Conservation (phyloP, 2,888 invertebrate species). For the Euspilapteryx auroguttella region DNA sequence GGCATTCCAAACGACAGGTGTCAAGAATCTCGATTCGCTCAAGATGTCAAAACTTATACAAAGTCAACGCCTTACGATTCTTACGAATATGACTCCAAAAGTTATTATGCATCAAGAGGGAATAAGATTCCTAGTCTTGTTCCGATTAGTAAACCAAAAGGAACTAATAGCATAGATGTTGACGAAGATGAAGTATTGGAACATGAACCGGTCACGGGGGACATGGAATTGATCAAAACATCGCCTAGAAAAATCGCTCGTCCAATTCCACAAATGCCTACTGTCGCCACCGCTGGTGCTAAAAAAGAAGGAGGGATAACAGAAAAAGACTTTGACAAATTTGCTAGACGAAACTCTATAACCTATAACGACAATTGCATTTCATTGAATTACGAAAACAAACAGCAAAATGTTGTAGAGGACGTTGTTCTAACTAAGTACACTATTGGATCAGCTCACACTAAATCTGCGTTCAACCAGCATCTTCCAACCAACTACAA, state of each 20-base stretch:
- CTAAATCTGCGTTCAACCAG: constrained; percentile 11
- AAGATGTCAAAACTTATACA: constrained; percentile 15
- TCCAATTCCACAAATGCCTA: background rate
- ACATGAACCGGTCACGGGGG: constrained; percentile 25
- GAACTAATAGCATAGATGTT: constrained; percentile 16
- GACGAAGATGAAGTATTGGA: constrained; percentile 27
- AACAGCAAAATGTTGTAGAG: constrained; percentile 28
- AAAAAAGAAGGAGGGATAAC: constrained; percentile 39
- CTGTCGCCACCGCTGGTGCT: constrained; percentile 8
- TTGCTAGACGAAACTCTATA: constrained; percentile 41
- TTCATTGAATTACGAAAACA: constrained; percentile 32
- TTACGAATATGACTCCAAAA: constrained; percentile 13
- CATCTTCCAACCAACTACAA: constrained; percentile 5
- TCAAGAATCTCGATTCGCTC: constrained; percentile 17
- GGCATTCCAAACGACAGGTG: constrained; percentile 41
- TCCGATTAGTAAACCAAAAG: constrained; percentile 19
- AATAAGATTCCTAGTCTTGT: constrained; percentile 21
- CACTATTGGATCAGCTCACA: constrained; percentile 18
- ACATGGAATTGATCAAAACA: constrained; percentile 13
- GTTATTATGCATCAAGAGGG: constrained; percentile 12
- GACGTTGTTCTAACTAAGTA: constrained; percentile 20
- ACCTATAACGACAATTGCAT: constrained; percentile 40
- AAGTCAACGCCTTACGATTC: constrained; percentile 19
- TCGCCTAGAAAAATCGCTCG: background rate
- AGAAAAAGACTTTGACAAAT: constrained; percentile 52